These are phyloP conservation scores for Aricia agestis DNA, from an alignment of 1,140 invertebrate species.

Conservation along the genomic window DNA sequence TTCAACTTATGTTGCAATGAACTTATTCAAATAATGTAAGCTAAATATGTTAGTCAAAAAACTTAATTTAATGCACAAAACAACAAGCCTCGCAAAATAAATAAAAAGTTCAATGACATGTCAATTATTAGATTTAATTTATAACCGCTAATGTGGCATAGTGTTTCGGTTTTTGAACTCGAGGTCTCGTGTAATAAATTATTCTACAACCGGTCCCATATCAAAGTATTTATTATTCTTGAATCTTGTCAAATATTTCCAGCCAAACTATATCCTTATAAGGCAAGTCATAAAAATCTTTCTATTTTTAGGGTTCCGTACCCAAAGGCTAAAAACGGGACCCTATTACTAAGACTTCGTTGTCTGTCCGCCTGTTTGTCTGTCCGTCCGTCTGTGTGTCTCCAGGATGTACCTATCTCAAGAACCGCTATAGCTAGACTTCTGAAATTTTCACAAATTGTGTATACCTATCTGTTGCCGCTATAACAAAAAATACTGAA, in stretches of 20 bases:
- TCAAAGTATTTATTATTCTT: neutral
- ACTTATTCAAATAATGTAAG: too few species aligned
- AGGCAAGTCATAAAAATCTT: neutral
- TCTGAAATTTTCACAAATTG: too few species aligned
- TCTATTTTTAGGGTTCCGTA: neutral
- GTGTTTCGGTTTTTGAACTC: slow-evolving; percentile 31
- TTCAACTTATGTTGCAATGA: too few species aligned
- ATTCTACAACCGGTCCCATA: neutral
- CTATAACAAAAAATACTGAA: too few species aligned
- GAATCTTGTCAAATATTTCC: neutral
- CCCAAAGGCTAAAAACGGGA: too few species aligned
- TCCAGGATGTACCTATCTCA: too few species aligned
- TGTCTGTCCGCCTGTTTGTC: too few species aligned
- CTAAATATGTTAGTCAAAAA: neutral
- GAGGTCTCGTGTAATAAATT: slow-evolving; percentile 21
- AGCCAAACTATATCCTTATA: neutral
- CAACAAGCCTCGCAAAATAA: neutral
- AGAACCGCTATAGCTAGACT: too few species aligned
- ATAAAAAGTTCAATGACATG: slow-evolving; percentile 20
- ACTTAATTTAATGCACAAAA: neutral
- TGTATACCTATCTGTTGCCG: too few species aligned
- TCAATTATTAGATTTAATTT: neutral
- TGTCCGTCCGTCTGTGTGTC: too few species aligned
- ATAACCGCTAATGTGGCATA: neutral
- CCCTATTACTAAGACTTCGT: too few species aligned